These are phyloP conservation scores for Prenolepis imparis DNA, from an alignment of 2,888 invertebrate species.

Conservation along the genomic window DNA sequence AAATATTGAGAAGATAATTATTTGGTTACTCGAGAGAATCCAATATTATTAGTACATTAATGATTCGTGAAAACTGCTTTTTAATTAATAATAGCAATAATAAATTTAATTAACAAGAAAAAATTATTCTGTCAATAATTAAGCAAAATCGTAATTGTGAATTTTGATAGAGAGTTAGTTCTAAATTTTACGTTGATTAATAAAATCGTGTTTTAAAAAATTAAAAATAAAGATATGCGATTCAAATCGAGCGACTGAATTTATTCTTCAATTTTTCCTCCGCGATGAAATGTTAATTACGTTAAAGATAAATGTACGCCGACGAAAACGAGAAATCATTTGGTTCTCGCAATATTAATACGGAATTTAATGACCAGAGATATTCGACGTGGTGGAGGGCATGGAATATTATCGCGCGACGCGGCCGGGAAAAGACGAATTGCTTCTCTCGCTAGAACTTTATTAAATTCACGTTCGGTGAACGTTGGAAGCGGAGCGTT, in stretches of 20 bases:
- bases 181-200: neutral
- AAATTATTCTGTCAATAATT: neutral
- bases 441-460: slow-evolving; percentile 73
- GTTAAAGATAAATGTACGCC: slow-evolving; percentile 47
- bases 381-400: slow-evolving; percentile 54
- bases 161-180: slow-evolving; percentile 5
- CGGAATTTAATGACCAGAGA: slow-evolving; percentile 68
- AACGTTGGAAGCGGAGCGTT: slow-evolving; percentile 70
- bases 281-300: slow-evolving; percentile 8
- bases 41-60: neutral
- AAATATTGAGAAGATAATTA: neutral
- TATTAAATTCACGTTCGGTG: slow-evolving; percentile 77
- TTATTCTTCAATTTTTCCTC: slow-evolving; percentile 8
- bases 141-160: neutral
- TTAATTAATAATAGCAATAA: neutral
- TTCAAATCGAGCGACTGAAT: slow-evolving; percentile 3
- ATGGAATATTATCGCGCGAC: slow-evolving; percentile 65
- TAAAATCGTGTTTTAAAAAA: neutral
- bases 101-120: neutral
- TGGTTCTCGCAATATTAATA: slow-evolving; percentile 66
- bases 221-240: neutral
- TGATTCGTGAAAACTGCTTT: neutral
- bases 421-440: slow-evolving; percentile 74
- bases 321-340: slow-evolving; percentile 47
- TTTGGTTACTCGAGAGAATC: neutral